phyloP scores from a whole-genome alignment of 2,113 vertebrate species.

The Lasiurus cinereus region DNA sequence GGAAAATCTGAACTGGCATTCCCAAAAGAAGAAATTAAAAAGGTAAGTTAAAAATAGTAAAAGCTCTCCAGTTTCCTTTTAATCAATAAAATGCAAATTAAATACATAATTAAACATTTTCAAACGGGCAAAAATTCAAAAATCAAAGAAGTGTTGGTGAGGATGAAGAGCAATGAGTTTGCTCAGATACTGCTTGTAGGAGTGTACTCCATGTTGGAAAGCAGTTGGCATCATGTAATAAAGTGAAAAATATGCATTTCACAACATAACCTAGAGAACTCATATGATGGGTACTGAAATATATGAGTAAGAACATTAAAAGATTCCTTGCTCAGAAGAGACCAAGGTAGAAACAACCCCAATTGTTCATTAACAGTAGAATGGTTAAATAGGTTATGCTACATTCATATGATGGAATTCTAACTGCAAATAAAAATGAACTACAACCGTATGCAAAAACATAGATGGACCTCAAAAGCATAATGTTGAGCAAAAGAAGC shows the following conservation, averaged over 20 bases:
- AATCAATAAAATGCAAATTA: constrained; percentile 29
- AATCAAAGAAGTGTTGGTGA: not conserved
- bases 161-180: not conserved
- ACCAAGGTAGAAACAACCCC: not conserved
- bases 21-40: not conserved
- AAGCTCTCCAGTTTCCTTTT: constrained; percentile 11
- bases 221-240: not conserved
- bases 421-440: not conserved
- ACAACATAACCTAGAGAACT: not conserved
- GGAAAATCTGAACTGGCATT: not conserved
- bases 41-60: not conserved
- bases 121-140: not conserved
- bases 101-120: constrained; percentile 36
- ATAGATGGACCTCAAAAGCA: constrained; percentile 17
- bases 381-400: not conserved
- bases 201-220: not conserved
- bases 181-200: not conserved
- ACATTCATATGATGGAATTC: not conserved
- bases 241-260: not conserved
- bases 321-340: not conserved
- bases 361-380: not conserved
- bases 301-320: not conserved
- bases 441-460: constrained; percentile 18
- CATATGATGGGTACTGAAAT: not conserved
- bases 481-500: constrained; percentile 13